Evolutionary conservation across 2,797 vertebrate species (phyloP).

Genomic region (Denticeps clupeoides): DNA sequence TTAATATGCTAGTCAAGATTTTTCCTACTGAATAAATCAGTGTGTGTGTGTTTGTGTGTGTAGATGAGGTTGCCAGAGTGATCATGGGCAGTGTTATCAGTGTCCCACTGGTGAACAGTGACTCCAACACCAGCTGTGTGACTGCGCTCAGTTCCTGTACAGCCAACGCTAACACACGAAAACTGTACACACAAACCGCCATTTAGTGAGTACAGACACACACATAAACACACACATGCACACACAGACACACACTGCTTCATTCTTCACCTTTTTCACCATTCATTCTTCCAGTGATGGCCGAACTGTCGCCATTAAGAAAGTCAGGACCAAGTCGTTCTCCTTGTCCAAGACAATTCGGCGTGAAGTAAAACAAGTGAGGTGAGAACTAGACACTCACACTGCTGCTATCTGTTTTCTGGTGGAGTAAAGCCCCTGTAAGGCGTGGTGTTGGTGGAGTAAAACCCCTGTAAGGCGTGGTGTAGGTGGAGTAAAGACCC

Average conservation of each 20-base stretch:
- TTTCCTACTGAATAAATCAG: too few relatives aligned
- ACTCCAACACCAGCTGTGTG: conserved; percentile 60
- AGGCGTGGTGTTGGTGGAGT: too few relatives aligned
- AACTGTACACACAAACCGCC: conserved; percentile 66
- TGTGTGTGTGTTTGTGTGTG: not conserved
- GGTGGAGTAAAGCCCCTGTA: too few relatives aligned
- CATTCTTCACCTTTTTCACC: not conserved
- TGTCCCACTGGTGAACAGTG: conserved; percentile 36
- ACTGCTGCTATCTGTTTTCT: too few relatives aligned
- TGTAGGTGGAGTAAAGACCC: too few relatives aligned
- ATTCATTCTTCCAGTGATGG: conserved; percentile 55
- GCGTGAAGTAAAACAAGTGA: conserved; percentile 73
- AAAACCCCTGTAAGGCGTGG: too few relatives aligned
- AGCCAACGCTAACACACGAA: conserved; percentile 35
- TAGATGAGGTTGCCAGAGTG: conserved; percentile 38
- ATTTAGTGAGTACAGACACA: conserved; percentile 42
- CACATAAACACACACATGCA: not conserved
- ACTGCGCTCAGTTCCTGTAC: conserved; percentile 59
- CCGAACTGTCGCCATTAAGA: conserved; percentile 70
- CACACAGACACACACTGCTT: not conserved
- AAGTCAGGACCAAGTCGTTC: conserved; percentile 64
- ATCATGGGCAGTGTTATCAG: conserved; percentile 58
- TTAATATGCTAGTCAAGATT: too few relatives aligned
- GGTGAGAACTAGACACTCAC: too few relatives aligned
- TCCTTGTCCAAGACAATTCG: conserved; percentile 64